Evolutionary conservation across 2,113 vertebrate species (phyloP).

Genomic region (Synodontis membranacea): DNA sequence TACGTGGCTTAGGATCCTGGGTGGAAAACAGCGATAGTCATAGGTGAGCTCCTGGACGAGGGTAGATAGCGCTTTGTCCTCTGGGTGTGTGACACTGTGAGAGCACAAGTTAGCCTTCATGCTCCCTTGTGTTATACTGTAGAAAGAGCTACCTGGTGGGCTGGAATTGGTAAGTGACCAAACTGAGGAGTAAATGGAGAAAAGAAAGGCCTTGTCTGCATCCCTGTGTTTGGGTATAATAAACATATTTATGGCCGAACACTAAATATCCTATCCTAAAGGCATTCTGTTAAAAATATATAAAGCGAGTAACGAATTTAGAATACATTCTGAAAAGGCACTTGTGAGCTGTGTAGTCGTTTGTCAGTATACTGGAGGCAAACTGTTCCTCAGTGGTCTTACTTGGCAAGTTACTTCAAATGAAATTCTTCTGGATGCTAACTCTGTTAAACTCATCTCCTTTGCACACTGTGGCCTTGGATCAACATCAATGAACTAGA

Average conservation of each 20-base stretch:
- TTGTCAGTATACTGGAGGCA: neutral
- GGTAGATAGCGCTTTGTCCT: neutral
- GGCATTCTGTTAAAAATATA: neutral
- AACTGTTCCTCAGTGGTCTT: neutral
- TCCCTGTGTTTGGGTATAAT: neutral
- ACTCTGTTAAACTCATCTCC: neutral
- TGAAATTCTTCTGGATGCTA: neutral
- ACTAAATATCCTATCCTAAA: neutral
- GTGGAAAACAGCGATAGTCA: too few relatives aligned
- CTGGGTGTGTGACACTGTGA: neutral
- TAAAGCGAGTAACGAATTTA: neutral
- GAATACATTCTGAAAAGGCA: neutral
- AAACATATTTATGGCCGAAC: neutral
- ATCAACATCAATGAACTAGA: neutral
- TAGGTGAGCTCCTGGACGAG: neutral
- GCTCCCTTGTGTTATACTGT: neutral
- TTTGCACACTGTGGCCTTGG: neutral
- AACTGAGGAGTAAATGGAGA: neutral
- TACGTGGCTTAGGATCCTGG: neutral
- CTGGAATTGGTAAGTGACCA: neutral
- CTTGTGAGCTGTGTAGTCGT: neutral
- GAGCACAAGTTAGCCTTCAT: neutral
- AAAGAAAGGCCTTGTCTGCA: neutral
- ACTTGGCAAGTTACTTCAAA: neutral
- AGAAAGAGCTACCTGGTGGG: neutral